Evolutionary conservation across 2,797 vertebrate genomes (phyloP).

Genomic region (Eulemur coronatus): DNA sequence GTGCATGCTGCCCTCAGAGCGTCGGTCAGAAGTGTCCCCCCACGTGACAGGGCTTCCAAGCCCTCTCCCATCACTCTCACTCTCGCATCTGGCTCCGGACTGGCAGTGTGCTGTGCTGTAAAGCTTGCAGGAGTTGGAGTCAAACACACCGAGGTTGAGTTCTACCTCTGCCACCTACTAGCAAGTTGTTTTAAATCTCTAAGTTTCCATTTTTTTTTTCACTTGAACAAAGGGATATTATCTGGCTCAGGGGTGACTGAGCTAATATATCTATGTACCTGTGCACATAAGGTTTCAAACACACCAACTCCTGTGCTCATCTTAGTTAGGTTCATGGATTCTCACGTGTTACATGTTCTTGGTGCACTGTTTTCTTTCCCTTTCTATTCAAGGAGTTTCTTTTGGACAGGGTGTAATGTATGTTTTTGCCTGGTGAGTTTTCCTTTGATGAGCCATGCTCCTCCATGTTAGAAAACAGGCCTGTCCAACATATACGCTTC

Average conservation of each 20-base stretch:
- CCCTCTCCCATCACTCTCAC: not conserved
- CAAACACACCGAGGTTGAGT: not conserved
- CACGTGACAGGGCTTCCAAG: not conserved
- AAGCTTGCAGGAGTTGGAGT: not conserved
- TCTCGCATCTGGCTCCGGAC: not conserved
- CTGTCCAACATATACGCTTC: not conserved
- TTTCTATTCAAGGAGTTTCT: not conserved
- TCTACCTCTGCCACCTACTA: not conserved
- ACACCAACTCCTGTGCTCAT: not conserved
- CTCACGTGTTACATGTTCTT: not conserved
- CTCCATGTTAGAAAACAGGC: not conserved
- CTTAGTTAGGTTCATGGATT: not conserved
- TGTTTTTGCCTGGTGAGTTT: not conserved
- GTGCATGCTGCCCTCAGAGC: not conserved
- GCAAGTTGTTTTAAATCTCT: not conserved
- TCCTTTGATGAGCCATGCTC: not conserved
- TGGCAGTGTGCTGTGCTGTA: not conserved
- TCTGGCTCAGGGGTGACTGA: not conserved
- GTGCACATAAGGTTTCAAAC: not conserved
- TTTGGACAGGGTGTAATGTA: not conserved
- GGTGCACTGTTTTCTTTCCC: not conserved
- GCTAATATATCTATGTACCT: not conserved
- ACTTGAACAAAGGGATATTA: not conserved
- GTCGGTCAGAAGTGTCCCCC: not conserved
- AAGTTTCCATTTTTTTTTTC: not conserved